Base-by-base conservation (phyloP, 2,888 invertebrate genomes). In the Dryocosmus kuriphilus region DNA sequence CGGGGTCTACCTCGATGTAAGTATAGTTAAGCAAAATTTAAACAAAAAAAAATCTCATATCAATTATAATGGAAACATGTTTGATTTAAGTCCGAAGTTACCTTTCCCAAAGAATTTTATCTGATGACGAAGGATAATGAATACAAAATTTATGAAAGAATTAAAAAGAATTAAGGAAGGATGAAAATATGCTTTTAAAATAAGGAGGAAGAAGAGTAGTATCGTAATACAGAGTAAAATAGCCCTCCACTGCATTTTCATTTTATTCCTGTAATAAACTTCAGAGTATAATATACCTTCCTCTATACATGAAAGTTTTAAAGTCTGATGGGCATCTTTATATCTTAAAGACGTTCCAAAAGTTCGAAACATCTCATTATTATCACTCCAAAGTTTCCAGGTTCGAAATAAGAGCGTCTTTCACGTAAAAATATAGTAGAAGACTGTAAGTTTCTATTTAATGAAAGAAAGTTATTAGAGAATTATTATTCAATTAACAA, bases 1-100 rank as follows among this genome's bases (percentile, higher is more conserved):
- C 1, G 89, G 89, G 57, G 85, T 90, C 22, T 81, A 81, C 51
- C 82, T 90, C 76, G 88, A 89, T 74, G 89, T 90, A 78, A 87
- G 89, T 86, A 77, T 71, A 35, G 22, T 55, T 71, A 71, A 55
- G 27, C 46, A 27, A 71, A 22, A 51, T 51, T 71, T 55, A 41
- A n/a, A 19, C 8, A 19, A 51, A 51, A 38, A 46, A 55, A 71
- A 71, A 19, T n/a, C 51, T 51, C n/a, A 71, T 71, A 22, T 71
- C n/a, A 46, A 46, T 67, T 46, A 27, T 67, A 30, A 46, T 67
- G 46, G 11, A 46, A 67, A 9, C 30, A 27, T 41, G 67, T 46
- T 46, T 24, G 67, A 67, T 67, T 46, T 11, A n/a, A 55, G 32
- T n/a, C 32, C 24, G 5, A 51, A 71, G n/a, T 71, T 30, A 71